phyloP scores from a whole-genome alignment of 2,888 invertebrate genomes.

The Diaprepes abbreviatus region DNA sequence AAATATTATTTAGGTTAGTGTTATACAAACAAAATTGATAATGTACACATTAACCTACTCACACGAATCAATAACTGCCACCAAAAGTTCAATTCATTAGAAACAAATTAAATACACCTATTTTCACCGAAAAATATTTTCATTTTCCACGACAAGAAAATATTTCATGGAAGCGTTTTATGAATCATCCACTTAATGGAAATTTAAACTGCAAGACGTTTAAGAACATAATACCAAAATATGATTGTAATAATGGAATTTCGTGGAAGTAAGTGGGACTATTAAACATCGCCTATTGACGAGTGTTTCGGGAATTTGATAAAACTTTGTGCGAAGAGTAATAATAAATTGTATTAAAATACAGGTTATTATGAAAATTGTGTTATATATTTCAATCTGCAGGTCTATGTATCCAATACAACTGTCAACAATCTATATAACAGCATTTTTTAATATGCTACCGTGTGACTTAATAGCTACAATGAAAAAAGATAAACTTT shows the following conservation, averaged over 20 bases:
- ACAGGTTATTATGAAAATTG: too few species aligned
- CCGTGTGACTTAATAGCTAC: too few species aligned
- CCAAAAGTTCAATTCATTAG: background rate
- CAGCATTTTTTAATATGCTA: too few species aligned
- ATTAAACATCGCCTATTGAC: background rate
- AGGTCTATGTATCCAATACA: too few species aligned
- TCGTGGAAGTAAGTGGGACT: too few species aligned
- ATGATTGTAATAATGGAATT: too few species aligned
- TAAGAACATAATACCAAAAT: background rate
- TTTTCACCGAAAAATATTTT: conserved; percentile 6
- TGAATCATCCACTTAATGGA: conserved; percentile 15
- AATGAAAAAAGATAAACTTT: too few species aligned
- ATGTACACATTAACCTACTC: background rate
- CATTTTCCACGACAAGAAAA: background rate
- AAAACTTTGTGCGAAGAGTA: too few species aligned
- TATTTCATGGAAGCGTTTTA: background rate
- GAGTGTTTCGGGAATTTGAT: too few species aligned
- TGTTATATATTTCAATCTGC: too few species aligned
- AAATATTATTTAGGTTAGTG: background rate
- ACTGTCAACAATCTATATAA: too few species aligned
- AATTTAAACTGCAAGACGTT: background rate
- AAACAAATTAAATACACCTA: background rate
- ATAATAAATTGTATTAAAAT: too few species aligned
- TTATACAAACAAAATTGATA: background rate
- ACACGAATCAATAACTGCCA: background rate